Conservation (phyloP, 2,113 vertebrate genomes). For the Leucosticte australis region DNA sequence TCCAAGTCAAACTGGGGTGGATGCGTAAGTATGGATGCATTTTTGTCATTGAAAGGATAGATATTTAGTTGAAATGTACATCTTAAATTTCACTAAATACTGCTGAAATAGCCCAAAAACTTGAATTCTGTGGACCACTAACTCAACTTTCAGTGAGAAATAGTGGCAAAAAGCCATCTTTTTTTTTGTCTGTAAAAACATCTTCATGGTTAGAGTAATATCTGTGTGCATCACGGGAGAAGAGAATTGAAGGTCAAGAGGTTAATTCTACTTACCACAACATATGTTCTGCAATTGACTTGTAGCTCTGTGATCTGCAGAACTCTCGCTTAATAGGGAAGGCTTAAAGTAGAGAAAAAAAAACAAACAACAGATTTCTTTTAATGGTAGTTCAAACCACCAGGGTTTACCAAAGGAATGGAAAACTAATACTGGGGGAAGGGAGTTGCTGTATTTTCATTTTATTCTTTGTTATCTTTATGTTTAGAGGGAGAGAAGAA, state of each 20-base stretch:
- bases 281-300: neutral
- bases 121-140: neutral
- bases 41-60: neutral
- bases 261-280: slow-evolving; percentile 43
- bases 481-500: neutral
- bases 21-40: neutral
- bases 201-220: neutral
- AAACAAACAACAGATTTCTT: neutral
- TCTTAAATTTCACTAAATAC: neutral
- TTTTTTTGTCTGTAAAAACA: neutral
- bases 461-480: neutral
- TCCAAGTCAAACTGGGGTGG: neutral
- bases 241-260: neutral
- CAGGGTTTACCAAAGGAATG: neutral
- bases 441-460: neutral
- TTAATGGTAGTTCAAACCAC: neutral
- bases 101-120: neutral
- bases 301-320: neutral
- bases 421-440: neutral
- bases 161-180: neutral
- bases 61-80: neutral
- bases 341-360: neutral
- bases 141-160: neutral
- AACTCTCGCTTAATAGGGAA: neutral
- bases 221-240: neutral